Percentiles rank a stretch among this genome's conserved stretches.
phyloP scores from a whole-genome alignment of 2,888 invertebrate species.

The Drosophila falleni region DNA sequence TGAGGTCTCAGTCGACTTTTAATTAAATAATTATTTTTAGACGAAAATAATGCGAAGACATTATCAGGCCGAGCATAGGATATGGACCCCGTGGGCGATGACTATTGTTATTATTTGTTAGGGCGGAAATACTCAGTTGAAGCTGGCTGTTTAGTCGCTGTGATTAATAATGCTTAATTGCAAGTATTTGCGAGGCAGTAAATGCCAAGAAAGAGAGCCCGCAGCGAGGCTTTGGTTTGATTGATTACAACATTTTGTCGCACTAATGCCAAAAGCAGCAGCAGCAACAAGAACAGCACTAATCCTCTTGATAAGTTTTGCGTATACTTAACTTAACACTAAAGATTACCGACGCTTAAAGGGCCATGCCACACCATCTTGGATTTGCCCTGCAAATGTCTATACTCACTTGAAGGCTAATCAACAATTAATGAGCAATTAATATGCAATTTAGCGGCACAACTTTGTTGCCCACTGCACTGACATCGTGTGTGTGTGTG shows the following conservation, averaged over 20 bases:
- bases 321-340: conserved; percentile 66
- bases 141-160: conserved; percentile 64
- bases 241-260: conserved; percentile 80
- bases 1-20: conserved; percentile 47
- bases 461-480: conserved; percentile 28
- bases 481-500: background rate
- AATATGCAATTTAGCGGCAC: conserved; percentile 72
- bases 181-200: conserved; percentile 63
- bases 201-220: conserved; percentile 24
- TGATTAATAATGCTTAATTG: conserved; percentile 80
- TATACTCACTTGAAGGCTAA: conserved; percentile 61
- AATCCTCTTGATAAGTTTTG: conserved; percentile 64
- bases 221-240: conserved; percentile 57
- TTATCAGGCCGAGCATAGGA: conserved; percentile 44
- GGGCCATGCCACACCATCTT: conserved; percentile 1
- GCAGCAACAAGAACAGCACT: conserved; percentile 42
- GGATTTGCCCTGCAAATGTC: conserved; percentile 34
- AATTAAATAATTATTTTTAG: conserved; percentile 77
- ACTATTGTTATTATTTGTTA: conserved; percentile 74
- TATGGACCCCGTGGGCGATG: conserved; percentile 52
- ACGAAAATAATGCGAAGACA: conserved; percentile 62
- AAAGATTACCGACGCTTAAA: conserved; percentile 60
- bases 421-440: conserved; percentile 79
- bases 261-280: conserved; percentile 54
- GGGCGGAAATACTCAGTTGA: conserved; percentile 61